Evolutionary conservation across 2,888 invertebrate species (phyloP), one percentile per base, ranked within the genome.

Genomic region (Clanis bilineata): DNA sequence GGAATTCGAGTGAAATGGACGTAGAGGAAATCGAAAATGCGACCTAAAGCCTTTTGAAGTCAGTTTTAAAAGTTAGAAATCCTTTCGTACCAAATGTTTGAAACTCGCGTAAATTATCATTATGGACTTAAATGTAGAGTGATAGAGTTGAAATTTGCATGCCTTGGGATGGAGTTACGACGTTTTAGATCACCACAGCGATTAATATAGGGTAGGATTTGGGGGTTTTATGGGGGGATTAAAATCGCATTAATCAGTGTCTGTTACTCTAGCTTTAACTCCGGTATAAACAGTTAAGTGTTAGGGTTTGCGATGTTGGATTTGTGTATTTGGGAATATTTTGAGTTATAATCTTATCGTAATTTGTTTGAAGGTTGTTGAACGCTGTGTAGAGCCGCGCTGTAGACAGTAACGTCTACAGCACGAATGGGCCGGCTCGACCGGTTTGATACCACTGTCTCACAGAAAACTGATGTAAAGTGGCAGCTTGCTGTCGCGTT

Each of bases 171-270:
- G 71, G 73, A 80, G 70, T 81, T 86, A 78, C 85, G 86, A 86
- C 90, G 85, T 92, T 92, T 85, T 86, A 85, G 88, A 86, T 87
- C 86, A 85, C 85, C 83, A 78, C 83, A 86, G 90, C 93, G 91
- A 87, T 89, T 89, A 88, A 89, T 88, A 84, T 86, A 81, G 88
- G 88, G 86, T 82, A 67, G 90, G 92, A 93, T 94, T 93, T 93
- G 88, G 92, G 93, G 93, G 94, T 93, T 94, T 94, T 93, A 93
- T 91, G 86, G 86, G 86, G 70, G 90, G 94, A 94, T 94, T 94
- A 93, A 94, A 93, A 93, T 94, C 94, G 92, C 94, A 94, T 94
- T 94, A 94, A 94, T 94, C 94, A 94, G 94, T 93, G 94, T 94
- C 94, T 90, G 83, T 79, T 80, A 77, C 85, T 84, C 80, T 82